Base-by-base conservation (phyloP, 2,113 vertebrate species). In the Acrocephalus arundinaceus region DNA sequence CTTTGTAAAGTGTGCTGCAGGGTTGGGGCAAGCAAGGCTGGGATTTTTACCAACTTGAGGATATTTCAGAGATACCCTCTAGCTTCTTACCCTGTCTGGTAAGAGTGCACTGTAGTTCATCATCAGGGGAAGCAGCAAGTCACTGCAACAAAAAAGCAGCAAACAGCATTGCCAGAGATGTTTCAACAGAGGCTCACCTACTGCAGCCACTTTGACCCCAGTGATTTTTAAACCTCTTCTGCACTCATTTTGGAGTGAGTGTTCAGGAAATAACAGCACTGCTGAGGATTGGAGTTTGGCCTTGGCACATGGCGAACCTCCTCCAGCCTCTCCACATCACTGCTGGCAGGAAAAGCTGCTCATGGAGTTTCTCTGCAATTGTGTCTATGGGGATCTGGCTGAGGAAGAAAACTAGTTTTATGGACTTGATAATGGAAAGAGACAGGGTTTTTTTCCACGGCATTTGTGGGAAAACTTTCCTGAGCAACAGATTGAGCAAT, bases 291-390 rank as follows among this genome's bases (percentile, higher is more conserved):
- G 9, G 31, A 86, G 68, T 46, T 85, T 21, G 33, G 54, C 73
- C 39, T 30, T 43, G 16, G 46, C 13, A 7, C n/a, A 28, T 48
- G 57, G 31, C 0, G 0, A n/a, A 9, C 71, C 2, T 2, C 25
- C 27, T 22, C 20, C 37, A 49, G 21, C 43, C 65, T 89, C 15
- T 79, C 51, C 75, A 66, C 49, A 41, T 72, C 41, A 4, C 46
- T 86, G 63, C 72, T 45, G 75, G 63, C 74, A 49, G 27, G 41
- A 58, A 65, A 17, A 85, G 66, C 78, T 83, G 25, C 71, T 66
- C 1, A 0, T 5, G 39, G 28, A 30, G 33, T 35, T 82, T 18
- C 39, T 67, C 28, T 58, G 52, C 45, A n/a, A 46, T 35, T 31
- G n/a, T 51, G 43, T 70, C 67, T 28, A 0, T n/a, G 18, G 66